phyloP scores from a whole-genome alignment of 2,888 invertebrate species.

The Agrilus cyanescens region DNA sequence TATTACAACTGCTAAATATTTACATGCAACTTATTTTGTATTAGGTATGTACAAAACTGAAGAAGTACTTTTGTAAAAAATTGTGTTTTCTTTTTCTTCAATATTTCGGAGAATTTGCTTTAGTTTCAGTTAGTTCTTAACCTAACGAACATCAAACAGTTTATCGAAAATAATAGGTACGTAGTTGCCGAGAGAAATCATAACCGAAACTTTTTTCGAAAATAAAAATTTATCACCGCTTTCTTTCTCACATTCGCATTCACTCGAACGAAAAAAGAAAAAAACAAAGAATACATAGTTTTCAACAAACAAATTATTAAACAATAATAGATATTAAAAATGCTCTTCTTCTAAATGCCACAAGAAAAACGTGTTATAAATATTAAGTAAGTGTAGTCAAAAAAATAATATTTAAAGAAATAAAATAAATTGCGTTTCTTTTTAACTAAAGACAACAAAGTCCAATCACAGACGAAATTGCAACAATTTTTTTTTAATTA shows the following conservation, averaged over 20 bases:
- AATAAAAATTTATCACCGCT: background rate
- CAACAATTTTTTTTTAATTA: slow-evolving; percentile 15
- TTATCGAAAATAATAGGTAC: too few species aligned
- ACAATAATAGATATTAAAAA: too few species aligned
- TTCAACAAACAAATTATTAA: too few species aligned
- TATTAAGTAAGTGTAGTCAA: background rate
- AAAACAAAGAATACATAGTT: background rate
- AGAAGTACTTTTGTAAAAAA: too few species aligned
- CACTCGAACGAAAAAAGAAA: slow-evolving; percentile 1
- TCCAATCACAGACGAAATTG: slow-evolving; percentile 20
- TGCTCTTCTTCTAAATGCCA: background rate
- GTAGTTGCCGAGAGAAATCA: slow-evolving; percentile 1
- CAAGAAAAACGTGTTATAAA: background rate
- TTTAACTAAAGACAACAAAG: slow-evolving; percentile 8
- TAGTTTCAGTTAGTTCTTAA: too few species aligned
- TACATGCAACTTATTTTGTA: too few species aligned
- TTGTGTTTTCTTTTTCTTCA: too few species aligned
- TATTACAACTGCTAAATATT: too few species aligned
- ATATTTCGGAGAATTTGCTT: too few species aligned
- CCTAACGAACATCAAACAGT: too few species aligned
- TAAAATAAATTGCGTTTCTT: background rate
- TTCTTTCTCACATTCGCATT: background rate
- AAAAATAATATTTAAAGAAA: slow-evolving; percentile 4
- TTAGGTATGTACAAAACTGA: too few species aligned
- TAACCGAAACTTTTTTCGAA: slow-evolving; percentile 1